Evolutionary conservation across 2,113 vertebrate genomes (phyloP).

Genomic region (Pampusana beccarii): DNA sequence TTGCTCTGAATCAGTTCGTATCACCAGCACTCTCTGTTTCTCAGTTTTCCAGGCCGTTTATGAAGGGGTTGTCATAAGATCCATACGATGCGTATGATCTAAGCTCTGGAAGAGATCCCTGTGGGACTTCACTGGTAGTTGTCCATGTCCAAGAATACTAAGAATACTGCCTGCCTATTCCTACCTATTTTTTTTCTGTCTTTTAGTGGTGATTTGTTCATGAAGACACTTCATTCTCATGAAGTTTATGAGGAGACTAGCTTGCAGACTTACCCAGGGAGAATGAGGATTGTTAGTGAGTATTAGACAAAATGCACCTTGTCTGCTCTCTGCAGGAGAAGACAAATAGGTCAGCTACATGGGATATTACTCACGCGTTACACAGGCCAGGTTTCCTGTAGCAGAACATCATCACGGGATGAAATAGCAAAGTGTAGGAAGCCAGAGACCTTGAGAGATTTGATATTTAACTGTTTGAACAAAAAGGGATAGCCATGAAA

Average conservation of each 20-base stretch:
- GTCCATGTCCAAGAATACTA: not conserved
- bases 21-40: not conserved
- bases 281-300: not conserved
- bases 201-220: not conserved
- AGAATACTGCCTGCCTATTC: not conserved
- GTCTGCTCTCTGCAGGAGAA: not conserved
- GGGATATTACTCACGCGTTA: not conserved
- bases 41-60: not conserved
- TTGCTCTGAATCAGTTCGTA: not conserved
- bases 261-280: not conserved
- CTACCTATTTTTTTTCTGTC: not conserved
- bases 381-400: not conserved
- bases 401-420: not conserved
- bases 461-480: not conserved
- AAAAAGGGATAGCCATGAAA: not conserved
- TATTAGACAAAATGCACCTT: not conserved
- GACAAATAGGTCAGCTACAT: not conserved
- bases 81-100: not conserved
- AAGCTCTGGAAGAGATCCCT: not conserved
- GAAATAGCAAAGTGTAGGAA: not conserved
- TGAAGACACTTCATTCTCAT: not conserved
- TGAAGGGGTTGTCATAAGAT: not conserved
- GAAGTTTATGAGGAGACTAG: not conserved
- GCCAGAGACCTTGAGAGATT: not conserved
- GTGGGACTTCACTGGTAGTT: not conserved